These are phyloP conservation scores for Onychostoma macrolepis DNA, from an alignment of 2,113 vertebrate genomes.

Conservation along the genomic window DNA sequence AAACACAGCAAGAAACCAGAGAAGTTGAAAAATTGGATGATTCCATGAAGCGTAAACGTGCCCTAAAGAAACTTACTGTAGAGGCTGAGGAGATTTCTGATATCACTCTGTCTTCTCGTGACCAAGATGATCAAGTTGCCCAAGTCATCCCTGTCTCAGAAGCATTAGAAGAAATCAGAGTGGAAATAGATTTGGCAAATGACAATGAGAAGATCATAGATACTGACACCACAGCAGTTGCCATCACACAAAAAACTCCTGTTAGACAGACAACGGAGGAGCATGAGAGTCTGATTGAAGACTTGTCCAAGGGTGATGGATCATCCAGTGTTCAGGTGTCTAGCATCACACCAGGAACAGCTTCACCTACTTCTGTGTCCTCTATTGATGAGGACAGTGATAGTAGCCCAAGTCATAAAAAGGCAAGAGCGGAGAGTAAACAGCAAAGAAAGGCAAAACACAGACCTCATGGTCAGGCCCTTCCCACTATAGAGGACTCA, in stretches of 20 bases:
- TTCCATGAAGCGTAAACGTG: conserved; percentile 71
- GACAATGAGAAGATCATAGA: conserved; percentile 19
- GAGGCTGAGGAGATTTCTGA: conserved; percentile 80
- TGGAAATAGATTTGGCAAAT: conserved; percentile 30
- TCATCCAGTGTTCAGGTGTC: conserved; percentile 95
- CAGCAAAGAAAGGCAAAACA: conserved; percentile 91
- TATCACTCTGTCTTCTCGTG: conserved; percentile 58
- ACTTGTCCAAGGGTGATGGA: conserved; percentile 89
- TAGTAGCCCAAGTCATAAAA: conserved; percentile 91
- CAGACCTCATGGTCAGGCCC: conserved; percentile 83
- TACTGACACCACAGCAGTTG: conserved; percentile 71
- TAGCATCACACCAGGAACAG: conserved; percentile 90
- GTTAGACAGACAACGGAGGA: conserved; percentile 82
- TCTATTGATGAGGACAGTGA: conserved; percentile 98
- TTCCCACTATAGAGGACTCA: conserved; percentile 93
- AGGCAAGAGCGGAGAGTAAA: conserved; percentile 85
- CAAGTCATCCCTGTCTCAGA: conserved; percentile 29
- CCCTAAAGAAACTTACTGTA: conserved; percentile 73
- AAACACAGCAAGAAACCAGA: conserved; percentile 70
- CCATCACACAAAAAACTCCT: conserved; percentile 71
- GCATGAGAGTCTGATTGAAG: conserved; percentile 90
- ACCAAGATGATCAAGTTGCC: conserved; percentile 20
- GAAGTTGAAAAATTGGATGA: conserved; percentile 72
- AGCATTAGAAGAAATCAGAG: conserved; percentile 28
- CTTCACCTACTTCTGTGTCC: conserved; percentile 93